phyloP scores from a whole-genome alignment of 2,888 invertebrate species.

The Alcis repandata region DNA sequence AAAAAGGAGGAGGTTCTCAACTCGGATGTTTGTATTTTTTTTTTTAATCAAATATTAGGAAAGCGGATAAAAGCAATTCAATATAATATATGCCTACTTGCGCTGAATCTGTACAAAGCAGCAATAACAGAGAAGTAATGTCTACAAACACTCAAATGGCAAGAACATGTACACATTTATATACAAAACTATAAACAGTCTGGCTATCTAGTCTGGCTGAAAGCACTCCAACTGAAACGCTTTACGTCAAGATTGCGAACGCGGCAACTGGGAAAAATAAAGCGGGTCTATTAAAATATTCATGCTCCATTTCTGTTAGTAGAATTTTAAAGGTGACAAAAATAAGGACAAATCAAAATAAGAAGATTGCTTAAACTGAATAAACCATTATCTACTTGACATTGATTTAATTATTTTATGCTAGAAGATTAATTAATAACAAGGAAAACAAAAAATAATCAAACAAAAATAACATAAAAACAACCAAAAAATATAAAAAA shows the following conservation, averaged over 20 bases:
- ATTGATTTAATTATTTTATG: too few species aligned
- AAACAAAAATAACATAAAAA: too few species aligned
- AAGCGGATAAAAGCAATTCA: too few species aligned
- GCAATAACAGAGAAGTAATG: background rate
- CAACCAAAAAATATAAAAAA: too few species aligned
- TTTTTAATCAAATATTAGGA: too few species aligned
- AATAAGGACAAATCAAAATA: background rate
- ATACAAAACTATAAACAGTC: constrained; percentile 17
- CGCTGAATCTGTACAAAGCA: too few species aligned
- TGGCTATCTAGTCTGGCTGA: constrained; percentile 17
- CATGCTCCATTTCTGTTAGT: constrained; percentile 29
- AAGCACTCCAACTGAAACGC: constrained; percentile 27
- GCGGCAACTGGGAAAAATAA: constrained; percentile 25
- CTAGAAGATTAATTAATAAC: too few species aligned
- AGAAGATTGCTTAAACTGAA: background rate
- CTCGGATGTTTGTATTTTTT: too few species aligned
- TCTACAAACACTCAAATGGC: background rate
- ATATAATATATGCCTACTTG: too few species aligned
- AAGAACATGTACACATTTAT: background rate
- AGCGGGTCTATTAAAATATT: constrained; percentile 36
- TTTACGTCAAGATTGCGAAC: constrained; percentile 32
- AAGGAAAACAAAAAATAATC: too few species aligned
- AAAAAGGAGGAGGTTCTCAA: too few species aligned
- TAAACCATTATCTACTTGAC: too few species aligned
- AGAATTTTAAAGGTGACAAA: constrained; percentile 11